Base-by-base conservation (phyloP, 2,888 invertebrate species). In the Caenorhabditis wallacei region DNA sequence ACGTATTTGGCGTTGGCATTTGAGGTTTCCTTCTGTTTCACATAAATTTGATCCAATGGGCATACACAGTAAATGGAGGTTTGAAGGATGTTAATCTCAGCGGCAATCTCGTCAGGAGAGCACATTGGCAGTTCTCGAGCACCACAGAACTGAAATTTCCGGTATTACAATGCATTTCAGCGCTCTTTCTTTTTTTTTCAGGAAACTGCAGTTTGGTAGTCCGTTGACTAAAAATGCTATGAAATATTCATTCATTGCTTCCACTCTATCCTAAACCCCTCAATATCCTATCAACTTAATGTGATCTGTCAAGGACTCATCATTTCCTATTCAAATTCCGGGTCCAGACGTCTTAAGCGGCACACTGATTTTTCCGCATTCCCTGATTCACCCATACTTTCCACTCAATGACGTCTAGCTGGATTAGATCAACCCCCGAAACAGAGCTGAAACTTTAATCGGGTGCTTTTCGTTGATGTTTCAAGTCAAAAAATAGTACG, bases 21-120 rank as follows among this genome's bases (percentile, higher is more conserved):
- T 0, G 35, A 20, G 2, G 20, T 18, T 7, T 35, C 59, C 16
- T 35, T 68, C 24, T 74, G 74, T 22, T 83, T 78, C 1, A 75
- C 43, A 24, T 80, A 76, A 13, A 69, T 68, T 22, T 72, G 24
- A 26, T 76, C 57, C 2, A 66, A 26, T 0, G 82, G 70, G 59
- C 88, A 88, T 5, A 80, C 54, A 48, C 88, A 88, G 61, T 81
- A 84, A 13, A 88, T 71, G 5, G 85, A 82, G 8, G 86, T 88
- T 64, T 86, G 85, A 0, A 88, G 59, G 0, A 63, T 66, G n/a
- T 75, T 53, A 24, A 87, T 78, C n/a, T 82, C 82, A 1, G 80
- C 82, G n/a, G 87, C 84, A 3, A 78, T 71, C 48, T 88, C 79
- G 1, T 76, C 75, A 13, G 68, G 24, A 8, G 18, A n/a, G 51